Percentiles rank a stretch among this genome's conserved stretches.
Evolutionary conservation across 1,140 invertebrate genomes (phyloP).

Genomic region (Drosophila triauraria): DNA sequence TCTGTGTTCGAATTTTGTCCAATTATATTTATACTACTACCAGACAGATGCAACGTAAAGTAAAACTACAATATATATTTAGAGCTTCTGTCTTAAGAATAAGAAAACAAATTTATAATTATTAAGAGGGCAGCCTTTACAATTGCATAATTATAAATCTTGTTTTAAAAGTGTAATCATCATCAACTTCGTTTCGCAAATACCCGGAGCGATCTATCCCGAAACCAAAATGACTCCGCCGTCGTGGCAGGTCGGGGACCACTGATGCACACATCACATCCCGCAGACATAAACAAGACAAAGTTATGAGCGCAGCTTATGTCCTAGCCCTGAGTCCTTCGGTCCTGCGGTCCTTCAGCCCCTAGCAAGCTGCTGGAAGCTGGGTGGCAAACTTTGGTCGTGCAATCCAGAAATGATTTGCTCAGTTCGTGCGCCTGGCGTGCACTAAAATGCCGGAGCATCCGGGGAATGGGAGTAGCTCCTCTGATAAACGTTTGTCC

Average conservation of each 20-base stretch:
- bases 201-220: conserved; percentile 24
- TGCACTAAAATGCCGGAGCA: conserved; percentile 33
- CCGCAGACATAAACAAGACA: conserved; percentile 73
- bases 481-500: conserved; percentile 71
- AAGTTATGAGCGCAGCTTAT: conserved; percentile 76
- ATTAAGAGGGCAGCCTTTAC: too few species aligned
- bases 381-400: conserved; percentile 72
- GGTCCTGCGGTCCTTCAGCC: conserved; percentile 6
- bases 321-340: conserved; percentile 50
- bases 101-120: too few species aligned
- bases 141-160: neutral
- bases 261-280: conserved; percentile 66
- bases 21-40: too few species aligned
- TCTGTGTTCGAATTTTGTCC: too few species aligned
- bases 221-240: conserved; percentile 16
- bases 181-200: neutral
- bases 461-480: conserved; percentile 4
- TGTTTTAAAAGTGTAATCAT: neutral
- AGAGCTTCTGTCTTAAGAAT: too few species aligned
- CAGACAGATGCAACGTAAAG: too few species aligned
- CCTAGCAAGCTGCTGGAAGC: conserved; percentile 32
- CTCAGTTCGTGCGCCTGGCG: conserved; percentile 67
- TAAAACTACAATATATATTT: too few species aligned
- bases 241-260: conserved; percentile 22
- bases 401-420: conserved; percentile 82